Evolutionary conservation across 2,113 vertebrate species (phyloP).

Genomic region (Donacobius atricapilla): DNA sequence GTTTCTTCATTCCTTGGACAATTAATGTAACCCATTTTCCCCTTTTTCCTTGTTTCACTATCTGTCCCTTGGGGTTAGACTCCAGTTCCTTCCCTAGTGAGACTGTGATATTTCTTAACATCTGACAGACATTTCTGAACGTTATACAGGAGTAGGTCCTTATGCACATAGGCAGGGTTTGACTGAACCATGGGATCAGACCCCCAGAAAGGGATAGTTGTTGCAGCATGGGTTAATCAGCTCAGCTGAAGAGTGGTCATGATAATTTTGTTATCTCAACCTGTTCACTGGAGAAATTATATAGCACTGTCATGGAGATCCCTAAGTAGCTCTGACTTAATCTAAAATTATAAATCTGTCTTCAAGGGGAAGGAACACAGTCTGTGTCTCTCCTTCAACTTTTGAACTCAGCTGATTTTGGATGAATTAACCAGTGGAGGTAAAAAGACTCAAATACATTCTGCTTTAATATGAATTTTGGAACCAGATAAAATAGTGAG

Average conservation of each 20-base stretch:
- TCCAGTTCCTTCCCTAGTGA: background rate
- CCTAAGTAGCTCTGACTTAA: background rate
- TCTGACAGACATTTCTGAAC: background rate
- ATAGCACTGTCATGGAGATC: background rate
- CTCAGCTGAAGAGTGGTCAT: background rate
- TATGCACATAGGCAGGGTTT: background rate
- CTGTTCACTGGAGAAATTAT: background rate
- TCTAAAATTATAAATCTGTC: background rate
- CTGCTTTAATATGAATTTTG: background rate
- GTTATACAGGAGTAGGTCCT: background rate
- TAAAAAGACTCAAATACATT: background rate
- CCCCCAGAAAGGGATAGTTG: background rate
- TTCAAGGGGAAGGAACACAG: background rate
- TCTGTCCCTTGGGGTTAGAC: background rate
- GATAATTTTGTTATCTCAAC: background rate
- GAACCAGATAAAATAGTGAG: background rate
- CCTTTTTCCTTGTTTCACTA: background rate
- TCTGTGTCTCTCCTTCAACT: background rate
- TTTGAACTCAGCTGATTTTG: background rate
- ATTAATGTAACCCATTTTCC: fast-evolving
- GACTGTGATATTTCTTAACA: background rate
- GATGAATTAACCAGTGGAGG: background rate
- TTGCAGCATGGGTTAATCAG: background rate
- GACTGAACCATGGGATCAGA: background rate
- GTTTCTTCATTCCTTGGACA: background rate